These are phyloP conservation scores for Pseudois nayaur DNA, from an alignment of 2,113 vertebrate genomes.

Conservation along the genomic window DNA sequence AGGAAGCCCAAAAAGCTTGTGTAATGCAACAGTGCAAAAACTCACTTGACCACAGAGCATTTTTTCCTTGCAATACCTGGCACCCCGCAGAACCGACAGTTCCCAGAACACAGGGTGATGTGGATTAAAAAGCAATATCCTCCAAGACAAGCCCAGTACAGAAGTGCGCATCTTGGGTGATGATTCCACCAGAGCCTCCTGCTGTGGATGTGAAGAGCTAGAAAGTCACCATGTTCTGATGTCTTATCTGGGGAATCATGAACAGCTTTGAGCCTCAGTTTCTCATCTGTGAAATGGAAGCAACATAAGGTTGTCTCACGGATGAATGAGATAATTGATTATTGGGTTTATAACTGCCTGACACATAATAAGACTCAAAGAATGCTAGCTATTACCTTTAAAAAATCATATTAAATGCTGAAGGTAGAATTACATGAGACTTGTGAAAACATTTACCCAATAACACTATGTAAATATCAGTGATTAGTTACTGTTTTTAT, in stretches of 20 bases:
- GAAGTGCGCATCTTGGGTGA: background rate
- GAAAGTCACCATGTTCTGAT: background rate
- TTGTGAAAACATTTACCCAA: constrained; percentile 14
- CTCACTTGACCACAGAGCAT: background rate
- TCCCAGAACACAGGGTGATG: background rate
- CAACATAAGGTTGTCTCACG: background rate
- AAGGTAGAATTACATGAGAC: background rate
- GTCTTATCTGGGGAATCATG: background rate
- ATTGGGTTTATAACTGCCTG: background rate
- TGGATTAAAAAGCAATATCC: background rate
- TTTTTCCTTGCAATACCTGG: background rate
- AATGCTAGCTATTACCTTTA: background rate
- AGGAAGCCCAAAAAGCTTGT: background rate
- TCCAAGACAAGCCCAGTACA: background rate
- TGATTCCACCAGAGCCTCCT: background rate
- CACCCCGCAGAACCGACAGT: background rate
- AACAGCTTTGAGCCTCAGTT: background rate
- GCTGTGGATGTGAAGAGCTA: background rate
- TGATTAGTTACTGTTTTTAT: background rate
- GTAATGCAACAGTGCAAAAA: background rate
- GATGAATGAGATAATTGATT: background rate
- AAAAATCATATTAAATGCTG: constrained; percentile 13
- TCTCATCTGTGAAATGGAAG: background rate
- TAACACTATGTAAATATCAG: background rate
- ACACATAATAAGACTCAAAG: background rate